These are phyloP conservation scores for Psix sp. DNA, from an alignment of 1,140 invertebrate genomes.

Conservation along the genomic window DNA sequence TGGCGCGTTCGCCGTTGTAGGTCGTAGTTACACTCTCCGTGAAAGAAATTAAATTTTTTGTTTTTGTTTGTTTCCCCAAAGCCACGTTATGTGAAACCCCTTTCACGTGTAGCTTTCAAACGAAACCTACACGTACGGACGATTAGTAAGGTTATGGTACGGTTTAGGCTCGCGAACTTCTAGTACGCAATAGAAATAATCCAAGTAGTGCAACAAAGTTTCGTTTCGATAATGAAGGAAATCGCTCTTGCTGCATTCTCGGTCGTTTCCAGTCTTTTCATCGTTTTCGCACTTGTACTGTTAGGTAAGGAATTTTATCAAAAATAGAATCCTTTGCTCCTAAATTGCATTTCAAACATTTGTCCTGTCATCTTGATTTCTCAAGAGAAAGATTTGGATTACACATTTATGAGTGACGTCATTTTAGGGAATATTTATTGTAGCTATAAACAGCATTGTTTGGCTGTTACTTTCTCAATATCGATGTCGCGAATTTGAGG, in stretches of 20 bases:
- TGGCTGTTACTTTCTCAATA: no score
- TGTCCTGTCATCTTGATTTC: no score
- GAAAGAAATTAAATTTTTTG: conserved; percentile 34
- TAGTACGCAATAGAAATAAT: conserved; percentile 42
- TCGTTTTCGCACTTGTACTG: conserved; percentile 76
- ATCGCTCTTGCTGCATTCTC: conserved; percentile 76
- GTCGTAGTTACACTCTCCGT: conserved; percentile 31
- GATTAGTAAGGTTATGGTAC: conserved; percentile 28
- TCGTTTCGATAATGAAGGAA: conserved; percentile 75
- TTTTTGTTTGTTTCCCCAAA: conserved; percentile 37
- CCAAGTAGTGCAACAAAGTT: conserved; percentile 30
- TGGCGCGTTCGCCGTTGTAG: conserved; percentile 41
- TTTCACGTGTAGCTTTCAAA: conserved; percentile 28
- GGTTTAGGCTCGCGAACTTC: conserved; percentile 3
- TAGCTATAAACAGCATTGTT: no score
- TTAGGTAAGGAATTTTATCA: conserved; percentile 73
- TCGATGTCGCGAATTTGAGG: no score
- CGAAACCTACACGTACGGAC: conserved; percentile 31
- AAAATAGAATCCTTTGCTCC: not conserved
- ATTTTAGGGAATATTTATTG: no score
- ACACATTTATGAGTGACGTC: no score
- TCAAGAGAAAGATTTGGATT: no score
- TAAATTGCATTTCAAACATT: not conserved
- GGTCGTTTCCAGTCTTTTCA: conserved; percentile 74
- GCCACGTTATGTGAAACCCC: conserved; percentile 37